A percentile compares a stretch with the other conserved stretches of the same genome.
Conservation (phyloP, 1,140 invertebrate species). For the Eubasilissa regina region DNA sequence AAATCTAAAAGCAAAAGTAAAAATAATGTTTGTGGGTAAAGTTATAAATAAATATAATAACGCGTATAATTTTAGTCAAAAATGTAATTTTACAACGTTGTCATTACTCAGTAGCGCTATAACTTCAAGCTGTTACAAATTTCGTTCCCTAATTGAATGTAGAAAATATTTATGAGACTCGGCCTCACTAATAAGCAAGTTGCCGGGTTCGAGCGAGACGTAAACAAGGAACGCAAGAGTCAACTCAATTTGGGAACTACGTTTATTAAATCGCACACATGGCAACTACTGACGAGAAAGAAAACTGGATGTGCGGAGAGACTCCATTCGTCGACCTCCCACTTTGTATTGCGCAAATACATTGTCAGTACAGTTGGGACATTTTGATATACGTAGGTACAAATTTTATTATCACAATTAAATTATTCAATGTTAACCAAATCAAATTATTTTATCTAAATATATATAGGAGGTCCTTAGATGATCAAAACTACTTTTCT, state of each 20-base stretch:
- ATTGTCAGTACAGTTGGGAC: too few relatives aligned
- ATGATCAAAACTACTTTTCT: too few relatives aligned
- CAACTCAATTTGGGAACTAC: background rate
- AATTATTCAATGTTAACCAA: too few relatives aligned
- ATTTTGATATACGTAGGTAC: too few relatives aligned
- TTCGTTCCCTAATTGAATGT: conserved; percentile 24
- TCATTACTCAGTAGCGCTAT: background rate
- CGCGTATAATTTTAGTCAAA: background rate
- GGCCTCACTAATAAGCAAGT: conserved; percentile 17
- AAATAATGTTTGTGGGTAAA: too few relatives aligned
- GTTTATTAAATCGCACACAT: conserved; percentile 25
- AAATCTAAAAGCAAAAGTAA: too few relatives aligned
- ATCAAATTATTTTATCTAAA: too few relatives aligned
- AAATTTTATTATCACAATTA: too few relatives aligned
- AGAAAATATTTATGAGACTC: conserved; percentile 39
- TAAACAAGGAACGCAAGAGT: background rate
- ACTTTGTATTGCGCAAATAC: too few relatives aligned
- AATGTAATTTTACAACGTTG: background rate
- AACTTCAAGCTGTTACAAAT: conserved; percentile 15
- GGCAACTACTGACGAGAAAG: background rate
- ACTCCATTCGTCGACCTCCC: too few relatives aligned
- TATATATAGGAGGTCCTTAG: too few relatives aligned
- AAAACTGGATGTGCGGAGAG: background rate
- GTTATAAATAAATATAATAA: too few relatives aligned
- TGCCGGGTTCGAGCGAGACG: background rate